Conservation (phyloP, 2,797 vertebrate genomes). For the Pseudomugil tenellus region DNA sequence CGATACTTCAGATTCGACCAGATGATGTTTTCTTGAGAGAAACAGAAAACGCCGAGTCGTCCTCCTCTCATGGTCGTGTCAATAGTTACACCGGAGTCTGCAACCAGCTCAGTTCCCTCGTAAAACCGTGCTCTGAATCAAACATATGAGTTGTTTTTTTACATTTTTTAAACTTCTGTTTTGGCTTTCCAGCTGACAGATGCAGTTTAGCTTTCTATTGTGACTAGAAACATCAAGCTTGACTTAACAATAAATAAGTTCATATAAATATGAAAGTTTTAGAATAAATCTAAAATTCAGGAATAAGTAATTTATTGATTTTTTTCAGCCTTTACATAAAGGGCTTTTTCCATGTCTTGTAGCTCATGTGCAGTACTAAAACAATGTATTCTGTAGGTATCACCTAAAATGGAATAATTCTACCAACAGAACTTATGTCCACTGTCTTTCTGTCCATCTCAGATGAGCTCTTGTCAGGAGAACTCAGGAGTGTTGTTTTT, state of each 20-base stretch:
- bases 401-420: too few relatives aligned
- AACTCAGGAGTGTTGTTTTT: background rate
- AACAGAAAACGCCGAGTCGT: constrained; percentile 97
- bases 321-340: too few relatives aligned
- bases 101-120: constrained; percentile 94
- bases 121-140: constrained; percentile 91
- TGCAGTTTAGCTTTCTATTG: background rate
- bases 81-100: constrained; percentile 97
- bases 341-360: too few relatives aligned
- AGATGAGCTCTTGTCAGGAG: too few relatives aligned
- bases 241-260: background rate
- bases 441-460: background rate
- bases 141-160: background rate
- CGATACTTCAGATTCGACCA: constrained; percentile 99
- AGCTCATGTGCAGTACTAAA: too few relatives aligned
- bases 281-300: background rate
- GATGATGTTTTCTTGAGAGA: constrained; percentile 99
- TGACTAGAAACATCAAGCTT: background rate
- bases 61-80: constrained; percentile 99
- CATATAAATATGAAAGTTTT: background rate
- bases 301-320: too few relatives aligned
- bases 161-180: too few relatives aligned
- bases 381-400: too few relatives aligned
- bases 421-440: background rate
- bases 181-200: too few relatives aligned